A percentile compares a stretch with the other conserved stretches of the same genome.
Evolutionary conservation across 2,797 vertebrate species (phyloP).

Genomic region (Paramormyrops hopkinsi): DNA sequence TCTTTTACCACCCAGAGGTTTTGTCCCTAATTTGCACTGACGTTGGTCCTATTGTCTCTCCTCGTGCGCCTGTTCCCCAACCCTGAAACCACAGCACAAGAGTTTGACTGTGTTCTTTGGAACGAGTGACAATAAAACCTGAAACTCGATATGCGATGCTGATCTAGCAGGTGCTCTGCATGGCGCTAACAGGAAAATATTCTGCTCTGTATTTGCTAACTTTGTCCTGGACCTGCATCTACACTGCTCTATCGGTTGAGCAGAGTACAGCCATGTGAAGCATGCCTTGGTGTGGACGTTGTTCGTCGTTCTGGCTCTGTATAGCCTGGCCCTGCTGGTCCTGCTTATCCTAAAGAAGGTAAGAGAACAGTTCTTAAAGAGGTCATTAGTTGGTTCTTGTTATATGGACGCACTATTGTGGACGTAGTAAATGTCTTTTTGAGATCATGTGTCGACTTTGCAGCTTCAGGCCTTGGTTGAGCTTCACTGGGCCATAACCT

Average conservation of each 20-base stretch:
- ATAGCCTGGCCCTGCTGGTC: constrained; percentile 42
- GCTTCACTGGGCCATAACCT: neutral
- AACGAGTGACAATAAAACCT: neutral
- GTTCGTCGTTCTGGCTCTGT: constrained; percentile 48
- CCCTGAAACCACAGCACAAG: neutral
- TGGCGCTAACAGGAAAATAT: neutral
- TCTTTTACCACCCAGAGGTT: neutral
- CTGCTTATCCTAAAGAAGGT: constrained; percentile 56
- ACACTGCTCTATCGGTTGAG: neutral
- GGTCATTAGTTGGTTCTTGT: neutral
- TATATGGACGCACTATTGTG: neutral
- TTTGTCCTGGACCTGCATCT: neutral
- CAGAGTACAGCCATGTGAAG: constrained; percentile 27
- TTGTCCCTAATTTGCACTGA: neutral
- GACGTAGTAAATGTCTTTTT: neutral
- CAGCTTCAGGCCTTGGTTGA: neutral
- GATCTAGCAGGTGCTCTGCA: neutral
- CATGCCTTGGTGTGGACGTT: constrained; percentile 37
- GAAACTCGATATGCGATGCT: neutral
- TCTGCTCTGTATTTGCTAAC: constrained; percentile 28
- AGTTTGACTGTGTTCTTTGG: neutral
- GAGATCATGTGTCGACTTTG: neutral
- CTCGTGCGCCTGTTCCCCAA: neutral
- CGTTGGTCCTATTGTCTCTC: neutral
- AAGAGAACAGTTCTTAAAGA: constrained; percentile 9